phyloP scores from a whole-genome alignment of 2,113 vertebrate species.

The Odontesthes bonariensis region DNA sequence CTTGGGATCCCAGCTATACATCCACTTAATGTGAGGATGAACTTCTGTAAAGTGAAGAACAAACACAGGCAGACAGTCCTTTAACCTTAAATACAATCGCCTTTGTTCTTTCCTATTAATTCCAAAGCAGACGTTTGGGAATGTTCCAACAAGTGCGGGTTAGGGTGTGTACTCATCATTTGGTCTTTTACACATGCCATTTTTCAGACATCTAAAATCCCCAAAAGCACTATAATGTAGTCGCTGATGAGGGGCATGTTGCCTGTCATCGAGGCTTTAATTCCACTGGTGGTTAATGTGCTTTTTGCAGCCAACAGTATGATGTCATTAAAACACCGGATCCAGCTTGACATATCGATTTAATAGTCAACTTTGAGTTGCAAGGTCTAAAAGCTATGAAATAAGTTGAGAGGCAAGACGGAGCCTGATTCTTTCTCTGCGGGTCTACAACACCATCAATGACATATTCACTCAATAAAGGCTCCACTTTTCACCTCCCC shows the following conservation, averaged over 20 bases:
- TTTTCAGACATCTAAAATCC: constrained; percentile 62
- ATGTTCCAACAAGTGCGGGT: constrained; percentile 46
- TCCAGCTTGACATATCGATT: constrained; percentile 67
- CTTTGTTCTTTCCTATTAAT: constrained; percentile 66
- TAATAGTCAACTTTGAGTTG: constrained; percentile 63
- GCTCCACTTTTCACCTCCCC: constrained; percentile 57
- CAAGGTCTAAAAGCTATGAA: constrained; percentile 60
- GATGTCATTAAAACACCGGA: constrained; percentile 60
- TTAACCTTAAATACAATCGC: constrained; percentile 12
- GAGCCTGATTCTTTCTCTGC: constrained; percentile 32
- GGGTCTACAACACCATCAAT: constrained; percentile 43
- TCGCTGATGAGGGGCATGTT: constrained; percentile 36
- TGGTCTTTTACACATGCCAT: constrained; percentile 50
- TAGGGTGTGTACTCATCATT: constrained; percentile 13
- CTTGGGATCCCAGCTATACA: background rate
- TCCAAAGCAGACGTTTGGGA: constrained; percentile 64
- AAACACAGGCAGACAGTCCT: background rate
- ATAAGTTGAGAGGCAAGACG: constrained; percentile 57
- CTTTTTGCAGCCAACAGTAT: constrained; percentile 53
- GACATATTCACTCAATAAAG: constrained; percentile 67
- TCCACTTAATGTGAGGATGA: background rate
- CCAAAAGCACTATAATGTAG: constrained; percentile 40
- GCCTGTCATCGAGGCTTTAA: constrained; percentile 43
- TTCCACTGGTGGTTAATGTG: constrained; percentile 40
- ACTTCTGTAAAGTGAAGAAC: background rate